These are phyloP conservation scores for Cecropterus lyciades DNA, from an alignment of 1,140 invertebrate species.

Conservation along the genomic window DNA sequence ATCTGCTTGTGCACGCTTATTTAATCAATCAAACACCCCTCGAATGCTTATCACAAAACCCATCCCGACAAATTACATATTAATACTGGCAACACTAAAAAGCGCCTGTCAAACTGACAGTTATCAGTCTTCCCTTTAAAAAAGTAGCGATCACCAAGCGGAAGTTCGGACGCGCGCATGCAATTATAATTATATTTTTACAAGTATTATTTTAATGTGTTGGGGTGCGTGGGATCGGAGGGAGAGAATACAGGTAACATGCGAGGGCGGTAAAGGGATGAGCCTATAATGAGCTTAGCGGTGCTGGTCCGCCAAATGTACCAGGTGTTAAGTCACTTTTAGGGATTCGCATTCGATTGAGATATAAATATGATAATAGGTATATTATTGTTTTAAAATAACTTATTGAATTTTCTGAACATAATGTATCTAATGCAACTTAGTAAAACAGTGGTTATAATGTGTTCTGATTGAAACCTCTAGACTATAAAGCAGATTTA, in stretches of 20 bases:
- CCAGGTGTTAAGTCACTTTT: constrained; percentile 61
- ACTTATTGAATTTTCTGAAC: too few species aligned
- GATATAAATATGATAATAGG: neutral
- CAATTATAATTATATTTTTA: constrained; percentile 80
- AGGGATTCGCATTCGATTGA: constrained; percentile 23
- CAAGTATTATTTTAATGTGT: constrained; percentile 66
- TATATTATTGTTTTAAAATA: too few species aligned
- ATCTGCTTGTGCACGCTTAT: constrained; percentile 72
- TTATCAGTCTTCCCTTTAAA: constrained; percentile 48
- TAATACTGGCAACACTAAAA: constrained; percentile 76
- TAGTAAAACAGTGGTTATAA: too few species aligned
- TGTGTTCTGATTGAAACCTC: too few species aligned
- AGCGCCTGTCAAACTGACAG: constrained; percentile 70
- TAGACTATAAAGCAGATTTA: too few species aligned
- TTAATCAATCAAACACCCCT: constrained; percentile 79
- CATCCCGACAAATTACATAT: constrained; percentile 80
- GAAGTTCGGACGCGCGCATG: constrained; percentile 66
- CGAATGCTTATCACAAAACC: constrained; percentile 64
- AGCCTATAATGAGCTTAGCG: constrained; percentile 58
- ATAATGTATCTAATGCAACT: too few species aligned
- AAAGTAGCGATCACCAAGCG: constrained; percentile 51
- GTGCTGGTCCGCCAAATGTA: constrained; percentile 39
- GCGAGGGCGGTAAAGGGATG: constrained; percentile 57
- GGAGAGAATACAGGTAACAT: constrained; percentile 57
- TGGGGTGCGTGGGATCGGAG: constrained; percentile 69